Conservation (phyloP, 1,140 invertebrate species). For the Panagrolaimus sp. region DNA sequence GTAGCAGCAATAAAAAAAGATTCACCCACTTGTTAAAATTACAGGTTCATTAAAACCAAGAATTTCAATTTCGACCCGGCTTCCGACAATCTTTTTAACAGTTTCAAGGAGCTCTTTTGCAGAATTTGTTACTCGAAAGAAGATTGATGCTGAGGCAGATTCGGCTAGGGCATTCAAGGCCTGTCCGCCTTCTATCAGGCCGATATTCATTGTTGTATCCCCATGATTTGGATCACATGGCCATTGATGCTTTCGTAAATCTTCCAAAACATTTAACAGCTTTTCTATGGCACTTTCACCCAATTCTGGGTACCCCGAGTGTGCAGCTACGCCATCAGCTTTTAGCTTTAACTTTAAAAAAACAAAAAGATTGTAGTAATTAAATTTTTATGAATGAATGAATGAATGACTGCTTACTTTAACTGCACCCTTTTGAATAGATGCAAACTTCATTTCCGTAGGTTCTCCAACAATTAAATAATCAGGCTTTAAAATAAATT, state of each 20-base stretch:
- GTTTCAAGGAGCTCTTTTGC: conserved; percentile 24
- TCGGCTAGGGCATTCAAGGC: conserved; percentile 45
- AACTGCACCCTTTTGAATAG: conserved; percentile 46
- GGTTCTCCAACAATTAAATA: conserved; percentile 46
- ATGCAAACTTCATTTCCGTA: conserved; percentile 44
- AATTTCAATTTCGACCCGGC: conserved; percentile 18
- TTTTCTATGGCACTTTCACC: conserved; percentile 42
- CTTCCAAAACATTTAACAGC: conserved; percentile 40
- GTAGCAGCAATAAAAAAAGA: too few species aligned
- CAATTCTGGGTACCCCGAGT: conserved; percentile 45
- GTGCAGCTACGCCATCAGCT: conserved; percentile 37
- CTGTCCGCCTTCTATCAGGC: conserved; percentile 43
- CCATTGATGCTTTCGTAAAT: conserved; percentile 32
- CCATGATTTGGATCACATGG: conserved; percentile 30
- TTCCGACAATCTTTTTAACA: conserved; percentile 25
- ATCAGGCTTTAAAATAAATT: conserved; percentile 35
- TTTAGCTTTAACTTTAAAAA: conserved; percentile 10
- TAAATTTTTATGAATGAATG: neutral
- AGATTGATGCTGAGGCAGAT: conserved; percentile 32
- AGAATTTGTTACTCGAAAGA: conserved; percentile 41
- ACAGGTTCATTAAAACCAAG: conserved; percentile 43
- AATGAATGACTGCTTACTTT: conserved; percentile 24
- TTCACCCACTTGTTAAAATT: conserved; percentile 25
- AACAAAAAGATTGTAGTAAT: neutral
- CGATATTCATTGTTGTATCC: conserved; percentile 44